phyloP scores from a whole-genome alignment of 2,113 vertebrate species.

The Ochotona curzoniae region DNA sequence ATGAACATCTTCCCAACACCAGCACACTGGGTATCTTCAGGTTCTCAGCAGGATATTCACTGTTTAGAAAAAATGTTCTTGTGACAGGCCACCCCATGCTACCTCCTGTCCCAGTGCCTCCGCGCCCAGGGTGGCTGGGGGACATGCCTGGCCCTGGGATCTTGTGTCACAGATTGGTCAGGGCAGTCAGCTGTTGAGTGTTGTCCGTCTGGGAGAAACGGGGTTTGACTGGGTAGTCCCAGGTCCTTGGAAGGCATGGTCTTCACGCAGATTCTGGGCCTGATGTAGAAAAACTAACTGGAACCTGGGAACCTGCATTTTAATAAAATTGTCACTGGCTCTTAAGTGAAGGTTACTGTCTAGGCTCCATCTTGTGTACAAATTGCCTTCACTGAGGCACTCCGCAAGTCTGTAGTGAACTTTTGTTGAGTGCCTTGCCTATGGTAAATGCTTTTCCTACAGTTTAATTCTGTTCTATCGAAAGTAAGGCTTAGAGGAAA shows the following conservation, averaged over 20 bases:
- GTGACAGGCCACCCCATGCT: too few species aligned
- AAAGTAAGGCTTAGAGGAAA: not conserved
- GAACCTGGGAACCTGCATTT: not conserved
- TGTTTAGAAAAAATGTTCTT: too few species aligned
- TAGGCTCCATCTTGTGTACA: not conserved
- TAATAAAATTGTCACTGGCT: too few species aligned
- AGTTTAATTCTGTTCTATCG: not conserved
- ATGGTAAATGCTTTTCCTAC: not conserved
- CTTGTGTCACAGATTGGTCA: not conserved
- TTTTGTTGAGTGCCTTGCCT: not conserved
- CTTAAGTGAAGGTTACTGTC: not conserved
- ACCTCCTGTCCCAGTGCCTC: too few species aligned
- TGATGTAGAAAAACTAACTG: not conserved
- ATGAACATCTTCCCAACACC: not conserved
- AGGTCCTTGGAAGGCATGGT: too few species aligned
- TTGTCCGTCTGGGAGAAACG: not conserved
- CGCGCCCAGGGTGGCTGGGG: too few species aligned
- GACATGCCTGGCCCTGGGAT: not conserved
- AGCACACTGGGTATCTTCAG: too few species aligned
- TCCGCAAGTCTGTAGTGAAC: fast-evolving
- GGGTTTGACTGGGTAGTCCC: not conserved
- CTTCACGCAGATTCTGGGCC: not conserved
- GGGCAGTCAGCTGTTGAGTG: not conserved
- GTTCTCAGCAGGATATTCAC: too few species aligned
- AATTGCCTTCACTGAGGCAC: not conserved